Base-by-base conservation (phyloP, 2,888 invertebrate species). In the Pyrochroa serraticornis region DNA sequence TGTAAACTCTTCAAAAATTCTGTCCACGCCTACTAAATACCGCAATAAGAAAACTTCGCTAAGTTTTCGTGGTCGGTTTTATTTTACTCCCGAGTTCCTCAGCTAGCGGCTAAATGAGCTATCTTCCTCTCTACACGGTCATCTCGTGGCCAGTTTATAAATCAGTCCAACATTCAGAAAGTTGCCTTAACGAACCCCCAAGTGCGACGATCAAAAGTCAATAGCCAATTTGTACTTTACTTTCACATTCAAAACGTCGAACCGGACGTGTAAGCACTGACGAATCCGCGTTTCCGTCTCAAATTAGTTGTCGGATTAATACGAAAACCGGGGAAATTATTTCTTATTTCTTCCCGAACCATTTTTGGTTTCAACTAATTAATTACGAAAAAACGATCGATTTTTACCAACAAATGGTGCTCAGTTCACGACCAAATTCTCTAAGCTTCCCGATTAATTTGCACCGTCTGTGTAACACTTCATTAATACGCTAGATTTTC, bases 81-180 rank as follows among this genome's bases (percentile, higher is more conserved):
- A 66, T 70, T 71, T 71, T 70, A 70, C 69, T 72, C 69, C 64
- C 58, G 62, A 66, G 64, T 61, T 64, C 67, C 66, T 63, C 63
- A 65, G 66, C 53, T 63, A 66, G 65, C 58, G 64, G 68, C 69
- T 71, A 73, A 72, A 71, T 71, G 71, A 71, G 69, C 64, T 72
- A 69, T 65, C 64, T 65, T 53, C 49, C 64, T 71, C 69, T 68
- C 66, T 60, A 53, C 62, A 59, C 58, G 66, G 64, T 61, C 67
- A 70, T 73, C 71, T 70, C 73, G 73, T 73, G 73, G 74, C 66
- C 71, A 66, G 74, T 74, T 74, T 75, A 75, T 73, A 74, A 75
- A 75, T 75, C 74, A 75, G 71, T 65, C 71, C 62, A 73, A 73
- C 75, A 74, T 75, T 73, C 73, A 75, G 71, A 73, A 74, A 73